Evolutionary conservation across 2,797 vertebrate genomes (phyloP).

Genomic region (Platyrinchus mystaceus): DNA sequence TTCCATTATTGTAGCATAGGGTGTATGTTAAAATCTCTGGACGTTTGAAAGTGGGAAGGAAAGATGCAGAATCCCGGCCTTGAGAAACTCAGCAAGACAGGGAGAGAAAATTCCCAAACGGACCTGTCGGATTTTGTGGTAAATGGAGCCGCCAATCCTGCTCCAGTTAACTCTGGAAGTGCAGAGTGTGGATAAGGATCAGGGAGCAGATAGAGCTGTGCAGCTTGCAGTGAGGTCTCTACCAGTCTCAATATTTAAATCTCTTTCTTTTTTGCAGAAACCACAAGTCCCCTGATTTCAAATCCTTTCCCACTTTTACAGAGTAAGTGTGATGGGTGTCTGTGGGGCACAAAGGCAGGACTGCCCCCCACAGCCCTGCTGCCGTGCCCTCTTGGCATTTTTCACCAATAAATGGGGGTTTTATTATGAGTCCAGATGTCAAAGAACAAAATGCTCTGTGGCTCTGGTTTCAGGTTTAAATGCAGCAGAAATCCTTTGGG

Average conservation of each 20-base stretch:
- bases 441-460: neutral
- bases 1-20: neutral
- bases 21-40: neutral
- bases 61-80: neutral
- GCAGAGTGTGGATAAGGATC: neutral
- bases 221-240: neutral
- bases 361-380: neutral
- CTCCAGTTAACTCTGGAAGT: neutral
- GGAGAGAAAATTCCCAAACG: neutral
- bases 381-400: neutral
- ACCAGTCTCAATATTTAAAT: slow-evolving; percentile 48
- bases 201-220: neutral
- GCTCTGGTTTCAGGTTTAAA: neutral
- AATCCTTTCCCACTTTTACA: slow-evolving; percentile 84
- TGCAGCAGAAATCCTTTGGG: neutral
- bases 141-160: neutral
- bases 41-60: neutral
- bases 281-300: slow-evolving; percentile 88
- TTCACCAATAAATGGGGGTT: neutral
- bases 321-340: slow-evolving; percentile 80
- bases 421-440: neutral
- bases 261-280: slow-evolving; percentile 83
- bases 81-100: neutral
- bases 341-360: neutral
- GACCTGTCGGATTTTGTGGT: neutral